These are phyloP conservation scores for Trichopria drosophilae DNA, from an alignment of 2,888 invertebrate genomes.

Conservation along the genomic window DNA sequence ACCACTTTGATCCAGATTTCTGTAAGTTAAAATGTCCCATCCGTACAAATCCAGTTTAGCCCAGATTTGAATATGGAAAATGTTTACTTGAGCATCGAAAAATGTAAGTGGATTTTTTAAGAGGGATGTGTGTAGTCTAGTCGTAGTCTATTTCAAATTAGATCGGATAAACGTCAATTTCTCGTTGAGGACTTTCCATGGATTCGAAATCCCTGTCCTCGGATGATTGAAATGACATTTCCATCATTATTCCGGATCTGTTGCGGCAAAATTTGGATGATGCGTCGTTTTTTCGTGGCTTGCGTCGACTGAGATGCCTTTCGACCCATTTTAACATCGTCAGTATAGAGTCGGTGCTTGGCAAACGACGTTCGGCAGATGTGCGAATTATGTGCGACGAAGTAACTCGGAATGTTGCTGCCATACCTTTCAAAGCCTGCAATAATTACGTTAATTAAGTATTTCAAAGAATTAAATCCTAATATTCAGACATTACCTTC, in stretches of 20 bases:
- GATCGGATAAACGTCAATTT: no score
- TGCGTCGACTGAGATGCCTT: constrained; percentile 77
- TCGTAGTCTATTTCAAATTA: no score
- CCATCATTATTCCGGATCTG: constrained; percentile 72
- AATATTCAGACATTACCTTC: constrained; percentile 65
- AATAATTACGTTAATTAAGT: not conserved
- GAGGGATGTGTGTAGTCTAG: no score
- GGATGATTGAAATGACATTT: constrained; percentile 79
- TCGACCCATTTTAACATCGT: constrained; percentile 91
- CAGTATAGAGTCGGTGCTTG: constrained; percentile 85
- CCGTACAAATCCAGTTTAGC: no score
- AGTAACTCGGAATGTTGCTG: constrained; percentile 86
- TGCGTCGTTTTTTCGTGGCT: constrained; percentile 63
- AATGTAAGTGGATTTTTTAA: no score
- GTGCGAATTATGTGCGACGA: constrained; percentile 84
- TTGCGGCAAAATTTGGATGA: constrained; percentile 57
- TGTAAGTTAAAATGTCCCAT: no score
- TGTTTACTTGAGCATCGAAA: no score
- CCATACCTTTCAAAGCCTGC: constrained; percentile 90
- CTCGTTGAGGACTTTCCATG: not conserved
- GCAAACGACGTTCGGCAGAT: constrained; percentile 82
- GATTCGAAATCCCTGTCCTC: not conserved
- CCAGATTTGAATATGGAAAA: no score
- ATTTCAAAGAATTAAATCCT: constrained; percentile 7
- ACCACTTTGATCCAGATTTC: no score